Evolutionary conservation across 2,888 invertebrate genomes (phyloP).

Genomic region (Craniophora ligustri): DNA sequence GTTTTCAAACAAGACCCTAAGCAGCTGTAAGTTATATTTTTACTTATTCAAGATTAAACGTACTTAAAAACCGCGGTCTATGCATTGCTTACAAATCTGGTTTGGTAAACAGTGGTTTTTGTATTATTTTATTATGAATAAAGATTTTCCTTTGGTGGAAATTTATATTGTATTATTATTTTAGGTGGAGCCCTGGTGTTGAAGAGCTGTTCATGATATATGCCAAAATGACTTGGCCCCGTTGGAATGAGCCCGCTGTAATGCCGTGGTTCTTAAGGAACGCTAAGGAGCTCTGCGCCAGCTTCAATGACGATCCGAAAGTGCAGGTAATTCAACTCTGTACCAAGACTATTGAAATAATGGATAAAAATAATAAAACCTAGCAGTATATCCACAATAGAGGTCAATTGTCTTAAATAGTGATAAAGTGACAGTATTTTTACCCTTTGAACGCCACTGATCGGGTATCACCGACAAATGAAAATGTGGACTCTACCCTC

Average conservation of each 20-base stretch:
- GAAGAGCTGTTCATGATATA: slow-evolving; percentile 61
- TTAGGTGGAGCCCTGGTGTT: slow-evolving; percentile 55
- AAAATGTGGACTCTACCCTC: too few relatives aligned
- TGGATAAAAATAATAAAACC: too few relatives aligned
- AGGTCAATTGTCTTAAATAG: too few relatives aligned
- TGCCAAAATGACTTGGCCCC: slow-evolving; percentile 59
- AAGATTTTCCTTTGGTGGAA: background rate
- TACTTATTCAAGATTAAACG: too few relatives aligned
- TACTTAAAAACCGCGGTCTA: too few relatives aligned
- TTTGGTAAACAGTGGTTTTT: background rate
- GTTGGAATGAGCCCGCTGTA: slow-evolving; percentile 67
- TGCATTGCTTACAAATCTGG: too few relatives aligned
- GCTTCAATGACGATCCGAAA: slow-evolving; percentile 37
- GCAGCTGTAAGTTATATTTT: slow-evolving; percentile 21
- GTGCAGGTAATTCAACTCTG: slow-evolving; percentile 50
- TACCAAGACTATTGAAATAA: too few relatives aligned
- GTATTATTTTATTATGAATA: background rate
- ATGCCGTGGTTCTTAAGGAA: slow-evolving; percentile 65
- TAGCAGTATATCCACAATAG: too few relatives aligned
- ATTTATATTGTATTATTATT: slow-evolving; percentile 15
- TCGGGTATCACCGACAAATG: too few relatives aligned
- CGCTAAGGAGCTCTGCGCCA: slow-evolving; percentile 41
- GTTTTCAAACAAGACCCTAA: slow-evolving; percentile 27
- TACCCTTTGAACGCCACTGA: too few relatives aligned
- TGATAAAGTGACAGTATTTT: too few relatives aligned